phyloP scores from a whole-genome alignment of 2,797 vertebrate genomes.

The Prunella strophiata region DNA sequence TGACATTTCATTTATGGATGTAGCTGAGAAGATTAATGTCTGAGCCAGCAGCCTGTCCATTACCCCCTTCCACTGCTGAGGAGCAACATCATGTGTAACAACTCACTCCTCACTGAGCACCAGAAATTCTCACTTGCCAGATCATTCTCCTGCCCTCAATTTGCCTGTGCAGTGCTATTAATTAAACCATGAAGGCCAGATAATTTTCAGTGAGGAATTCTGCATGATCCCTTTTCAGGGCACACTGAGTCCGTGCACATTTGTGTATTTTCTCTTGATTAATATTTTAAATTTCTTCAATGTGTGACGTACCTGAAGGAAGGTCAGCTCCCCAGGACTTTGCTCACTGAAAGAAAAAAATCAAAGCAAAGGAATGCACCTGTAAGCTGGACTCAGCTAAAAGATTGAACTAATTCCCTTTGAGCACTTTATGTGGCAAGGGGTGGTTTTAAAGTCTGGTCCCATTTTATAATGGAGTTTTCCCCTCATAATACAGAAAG shows the following conservation, averaged over 20 bases:
- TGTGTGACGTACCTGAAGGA: background rate
- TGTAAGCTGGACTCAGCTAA: background rate
- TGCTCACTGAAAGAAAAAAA: background rate
- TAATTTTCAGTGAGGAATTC: background rate
- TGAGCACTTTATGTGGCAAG: background rate
- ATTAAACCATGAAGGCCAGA: background rate
- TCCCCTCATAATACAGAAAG: background rate
- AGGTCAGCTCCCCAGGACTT: background rate
- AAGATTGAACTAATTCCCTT: background rate
- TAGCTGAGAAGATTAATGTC: conserved; percentile 29
- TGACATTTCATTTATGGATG: conserved; percentile 51
- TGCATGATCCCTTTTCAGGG: background rate
- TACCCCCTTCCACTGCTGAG: background rate
- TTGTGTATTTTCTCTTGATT: background rate
- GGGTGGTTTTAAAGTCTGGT: background rate
- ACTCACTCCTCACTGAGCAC: background rate
- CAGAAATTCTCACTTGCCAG: background rate
- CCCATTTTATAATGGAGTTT: background rate
- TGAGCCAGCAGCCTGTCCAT: conserved; percentile 29
- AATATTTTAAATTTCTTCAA: background rate
- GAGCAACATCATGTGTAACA: background rate
- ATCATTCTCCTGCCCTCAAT: background rate
- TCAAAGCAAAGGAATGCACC: background rate
- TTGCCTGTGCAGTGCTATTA: background rate
- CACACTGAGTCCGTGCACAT: accelerated